Conservation (phyloP, 2,113 vertebrate species). For the Alaudala cheleensis region DNA sequence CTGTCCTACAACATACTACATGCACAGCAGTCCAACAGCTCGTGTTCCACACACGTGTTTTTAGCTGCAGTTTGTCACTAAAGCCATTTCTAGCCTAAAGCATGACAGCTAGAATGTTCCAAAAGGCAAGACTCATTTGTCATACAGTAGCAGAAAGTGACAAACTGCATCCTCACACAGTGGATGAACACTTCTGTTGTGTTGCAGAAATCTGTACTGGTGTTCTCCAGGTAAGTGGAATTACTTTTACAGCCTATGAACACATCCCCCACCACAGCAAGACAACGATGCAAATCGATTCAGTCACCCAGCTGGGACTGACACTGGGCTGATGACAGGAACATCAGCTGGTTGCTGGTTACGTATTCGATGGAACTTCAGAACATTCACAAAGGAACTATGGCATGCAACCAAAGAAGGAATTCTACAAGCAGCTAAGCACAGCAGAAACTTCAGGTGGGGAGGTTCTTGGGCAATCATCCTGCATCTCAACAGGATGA, state of each 20-base stretch:
- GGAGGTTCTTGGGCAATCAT: not conserved
- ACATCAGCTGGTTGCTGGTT: not conserved
- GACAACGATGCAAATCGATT: rapidly evolving
- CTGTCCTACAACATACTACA: not conserved
- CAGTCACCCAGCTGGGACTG: not conserved
- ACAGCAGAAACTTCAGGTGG: not conserved
- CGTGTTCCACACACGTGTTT: rapidly evolving
- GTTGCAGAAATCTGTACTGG: not conserved
- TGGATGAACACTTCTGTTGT: not conserved
- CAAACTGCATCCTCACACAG: not conserved
- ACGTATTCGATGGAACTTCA: not conserved
- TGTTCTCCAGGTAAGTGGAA: not conserved
- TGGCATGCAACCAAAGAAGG: not conserved
- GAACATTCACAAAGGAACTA: not conserved
- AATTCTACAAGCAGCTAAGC: not conserved
- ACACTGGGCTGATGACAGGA: not conserved
- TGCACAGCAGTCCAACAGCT: not conserved
- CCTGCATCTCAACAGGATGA: not conserved
- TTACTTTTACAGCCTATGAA: not conserved
- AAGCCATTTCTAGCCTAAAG: not conserved
- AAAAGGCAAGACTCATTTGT: not conserved
- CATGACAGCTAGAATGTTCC: not conserved
- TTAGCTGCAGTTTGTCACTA: not conserved
- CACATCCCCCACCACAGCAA: not conserved
- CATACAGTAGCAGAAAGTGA: not conserved